Evolutionary conservation across 2,888 invertebrate species (phyloP).

Genomic region (Marronus borbonicus): DNA sequence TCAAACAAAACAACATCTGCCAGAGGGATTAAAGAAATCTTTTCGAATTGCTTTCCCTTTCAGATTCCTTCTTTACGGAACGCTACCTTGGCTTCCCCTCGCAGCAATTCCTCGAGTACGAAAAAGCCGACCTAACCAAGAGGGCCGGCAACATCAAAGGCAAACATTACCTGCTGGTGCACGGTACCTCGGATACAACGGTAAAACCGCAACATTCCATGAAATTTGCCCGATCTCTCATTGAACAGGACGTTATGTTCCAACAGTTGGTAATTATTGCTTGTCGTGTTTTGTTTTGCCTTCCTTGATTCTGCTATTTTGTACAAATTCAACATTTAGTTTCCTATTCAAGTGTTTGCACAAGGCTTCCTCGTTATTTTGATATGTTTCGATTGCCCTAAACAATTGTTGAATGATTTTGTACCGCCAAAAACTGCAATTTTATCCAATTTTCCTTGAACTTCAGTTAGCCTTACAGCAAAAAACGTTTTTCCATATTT

Average conservation of each 20-base stretch:
- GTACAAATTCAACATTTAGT: too few species aligned
- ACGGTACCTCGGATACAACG: conserved; percentile 88
- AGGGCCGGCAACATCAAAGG: conserved; percentile 84
- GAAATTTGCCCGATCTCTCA: conserved; percentile 86
- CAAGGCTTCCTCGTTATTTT: too few species aligned
- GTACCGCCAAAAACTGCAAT: too few species aligned
- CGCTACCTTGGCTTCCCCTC: conserved; percentile 85
- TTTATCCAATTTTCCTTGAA: too few species aligned
- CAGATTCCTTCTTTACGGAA: conserved; percentile 93
- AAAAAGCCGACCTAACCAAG: conserved; percentile 84
- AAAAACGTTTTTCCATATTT: too few species aligned
- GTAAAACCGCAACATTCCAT: conserved; percentile 93
- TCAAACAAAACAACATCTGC: too few species aligned
- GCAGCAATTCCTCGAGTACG: conserved; percentile 80
- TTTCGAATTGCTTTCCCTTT: conserved; percentile 53
- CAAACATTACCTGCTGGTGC: conserved; percentile 79
- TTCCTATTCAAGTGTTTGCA: too few species aligned
- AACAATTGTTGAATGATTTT: too few species aligned
- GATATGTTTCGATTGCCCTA: too few species aligned
- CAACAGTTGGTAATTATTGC: conserved; percentile 81
- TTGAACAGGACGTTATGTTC: conserved; percentile 86
- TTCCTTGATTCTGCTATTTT: too few species aligned
- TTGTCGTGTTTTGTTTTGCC: not conserved
- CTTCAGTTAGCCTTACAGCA: too few species aligned
- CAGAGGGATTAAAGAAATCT: too few species aligned